Conservation (phyloP, 2,888 invertebrate species). For the Drosophila paramelanica region DNA sequence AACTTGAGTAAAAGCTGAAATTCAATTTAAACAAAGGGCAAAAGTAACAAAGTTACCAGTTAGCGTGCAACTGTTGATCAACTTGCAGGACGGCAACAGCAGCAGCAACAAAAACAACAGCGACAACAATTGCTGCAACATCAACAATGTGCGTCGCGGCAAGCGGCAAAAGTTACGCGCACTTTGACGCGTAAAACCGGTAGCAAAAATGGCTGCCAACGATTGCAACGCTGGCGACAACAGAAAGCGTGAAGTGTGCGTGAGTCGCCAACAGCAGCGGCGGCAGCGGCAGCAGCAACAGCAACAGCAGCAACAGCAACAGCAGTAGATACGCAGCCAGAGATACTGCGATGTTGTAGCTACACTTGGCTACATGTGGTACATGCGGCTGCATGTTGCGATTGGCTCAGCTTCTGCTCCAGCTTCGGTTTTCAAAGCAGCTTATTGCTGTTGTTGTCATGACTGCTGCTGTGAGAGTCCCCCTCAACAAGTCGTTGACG, state of each 20-base stretch:
- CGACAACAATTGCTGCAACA: conserved; percentile 29
- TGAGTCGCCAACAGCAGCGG: conserved; percentile 39
- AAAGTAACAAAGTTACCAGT: conserved; percentile 21
- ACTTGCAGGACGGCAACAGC: conserved; percentile 30
- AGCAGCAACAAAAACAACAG: conserved; percentile 15
- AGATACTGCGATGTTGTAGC: conserved; percentile 70
- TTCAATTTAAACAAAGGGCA: conserved; percentile 31
- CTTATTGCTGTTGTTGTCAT: conserved; percentile 16
- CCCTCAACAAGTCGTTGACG: conserved; percentile 27
- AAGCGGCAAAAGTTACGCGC: conserved; percentile 76
- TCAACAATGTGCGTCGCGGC: conserved; percentile 56
- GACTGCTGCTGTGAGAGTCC: conserved; percentile 12
- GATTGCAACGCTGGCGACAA: conserved; percentile 23
- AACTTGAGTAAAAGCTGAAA: conserved; percentile 3
- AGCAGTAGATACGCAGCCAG: conserved; percentile 55
- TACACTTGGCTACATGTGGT: conserved; percentile 62
- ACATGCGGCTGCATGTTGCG: conserved; percentile 50
- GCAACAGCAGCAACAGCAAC: conserved; percentile 9
- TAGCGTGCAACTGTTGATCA: conserved; percentile 36
- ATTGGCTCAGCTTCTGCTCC: conserved; percentile 28
- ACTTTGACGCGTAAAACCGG: conserved; percentile 80
- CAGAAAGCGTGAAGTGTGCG: conserved; percentile 65
- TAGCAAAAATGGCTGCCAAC: conserved; percentile 73
- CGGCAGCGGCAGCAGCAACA: conserved; percentile 5
- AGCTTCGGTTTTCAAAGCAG: conserved; percentile 19